Percentiles rank a stretch among this genome's conserved stretches.
phyloP scores from a whole-genome alignment of 2,888 invertebrate genomes.

The Dexiosoma caninum region DNA sequence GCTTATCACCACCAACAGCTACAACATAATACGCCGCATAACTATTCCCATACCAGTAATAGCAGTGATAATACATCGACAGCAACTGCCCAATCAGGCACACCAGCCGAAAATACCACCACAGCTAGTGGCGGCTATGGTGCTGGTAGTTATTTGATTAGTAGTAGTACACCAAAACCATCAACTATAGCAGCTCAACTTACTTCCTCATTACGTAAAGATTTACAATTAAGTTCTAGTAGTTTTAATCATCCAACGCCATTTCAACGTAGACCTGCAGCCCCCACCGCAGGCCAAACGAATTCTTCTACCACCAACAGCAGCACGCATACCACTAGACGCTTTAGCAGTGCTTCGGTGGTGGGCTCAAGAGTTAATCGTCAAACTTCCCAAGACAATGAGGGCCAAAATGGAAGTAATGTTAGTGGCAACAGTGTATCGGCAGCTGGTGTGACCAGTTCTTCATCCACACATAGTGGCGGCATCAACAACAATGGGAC shows the following conservation, averaged over 20 bases:
- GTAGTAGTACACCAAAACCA: slow-evolving; percentile 66
- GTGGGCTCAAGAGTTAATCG: slow-evolving; percentile 65
- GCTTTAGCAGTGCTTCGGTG: slow-evolving; percentile 73
- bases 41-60: slow-evolving; percentile 48
- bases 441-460: slow-evolving; percentile 59
- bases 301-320: slow-evolving; percentile 54
- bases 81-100: slow-evolving; percentile 28
- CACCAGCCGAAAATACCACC: slow-evolving; percentile 29
- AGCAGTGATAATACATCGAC: slow-evolving; percentile 51
- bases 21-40: slow-evolving; percentile 36
- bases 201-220: slow-evolving; percentile 72
- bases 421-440: slow-evolving; percentile 54
- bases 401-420: slow-evolving; percentile 50
- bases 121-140: slow-evolving; percentile 39
- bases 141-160: slow-evolving; percentile 62
- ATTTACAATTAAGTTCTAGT: slow-evolving; percentile 70
- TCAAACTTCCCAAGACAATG: slow-evolving; percentile 50
- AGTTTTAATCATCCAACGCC: slow-evolving; percentile 64
- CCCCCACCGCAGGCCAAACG: slow-evolving; percentile 35
- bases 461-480: slow-evolving; percentile 64
- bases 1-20: slow-evolving; percentile 66
- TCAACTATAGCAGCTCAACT: slow-evolving; percentile 71
- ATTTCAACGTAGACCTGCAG: slow-evolving; percentile 53
- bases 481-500: slow-evolving; percentile 61
- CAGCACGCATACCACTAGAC: slow-evolving; percentile 63